Base-by-base conservation (phyloP, 2,797 vertebrate genomes). In the Chrysocyon brachyurus region DNA sequence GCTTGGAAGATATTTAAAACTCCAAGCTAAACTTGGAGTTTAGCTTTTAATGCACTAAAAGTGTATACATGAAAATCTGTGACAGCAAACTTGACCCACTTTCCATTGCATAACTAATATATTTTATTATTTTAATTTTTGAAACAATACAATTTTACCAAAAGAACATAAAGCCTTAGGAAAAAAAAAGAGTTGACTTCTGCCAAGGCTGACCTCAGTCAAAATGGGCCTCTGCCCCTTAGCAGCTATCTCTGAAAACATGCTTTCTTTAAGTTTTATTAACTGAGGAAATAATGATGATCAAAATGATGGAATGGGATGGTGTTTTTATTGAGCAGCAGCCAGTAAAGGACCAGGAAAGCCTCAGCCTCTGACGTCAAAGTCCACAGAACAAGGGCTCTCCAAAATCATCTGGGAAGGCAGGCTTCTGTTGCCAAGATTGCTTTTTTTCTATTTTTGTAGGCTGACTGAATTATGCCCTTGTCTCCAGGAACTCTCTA, bases 401-500 rank as follows among this genome's bases (percentile, higher is more conserved):
- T 97, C 83, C 85, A 83, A 97, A 97, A 49, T 87, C 54, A 89
- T 73, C 91, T 96, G 95, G 88, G 91, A 98, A 89, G 87, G 59
- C 81, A 87, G 63, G 88, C 95, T 98, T 98, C 98, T 97, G 56
- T 97, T 98, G 86, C 97, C 82, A 95, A 82, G 70, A 77, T 87
- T 94, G 90, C 11, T 89, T 54, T 72, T 72, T 49, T 90, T 36
- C 9, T n/a, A 57, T 66, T 75, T 96, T 95, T 72, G 81, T 6
- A 84, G 85, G 68, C 83, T 97, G 94, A 96, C 97, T 98, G 98
- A 98, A 98, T 98, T 98, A 98, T 26, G 0, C 85, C 85, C 97
- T 98, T 98, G 97, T 98, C 96, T 98, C 84, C 94, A 95, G 95
- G 98, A 98, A 97, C 87, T 79, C 81, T 98, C 97, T 97, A 97